Evolutionary conservation across 2,113 vertebrate genomes (phyloP).

Genomic region (Antigone vipio): DNA sequence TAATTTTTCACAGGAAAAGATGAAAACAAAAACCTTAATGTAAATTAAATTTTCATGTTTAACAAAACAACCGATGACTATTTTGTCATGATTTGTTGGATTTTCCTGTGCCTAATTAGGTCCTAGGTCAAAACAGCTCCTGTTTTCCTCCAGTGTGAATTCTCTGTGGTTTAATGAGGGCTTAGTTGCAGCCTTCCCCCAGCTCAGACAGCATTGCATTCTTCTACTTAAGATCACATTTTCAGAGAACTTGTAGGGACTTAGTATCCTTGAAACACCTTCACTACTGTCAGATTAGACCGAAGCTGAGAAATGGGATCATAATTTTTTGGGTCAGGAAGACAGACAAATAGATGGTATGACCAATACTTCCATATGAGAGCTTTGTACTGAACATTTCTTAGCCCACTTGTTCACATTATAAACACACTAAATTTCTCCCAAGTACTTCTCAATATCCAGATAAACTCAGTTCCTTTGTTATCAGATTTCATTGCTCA

Average conservation of each 20-base stretch:
- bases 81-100: neutral
- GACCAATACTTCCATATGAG: neutral
- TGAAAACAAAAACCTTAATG: neutral
- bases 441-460: neutral
- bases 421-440: neutral
- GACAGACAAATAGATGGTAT: neutral
- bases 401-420: neutral
- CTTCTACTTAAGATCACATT: neutral
- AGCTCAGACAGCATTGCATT: neutral
- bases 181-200: neutral
- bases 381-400: neutral
- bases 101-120: neutral
- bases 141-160: neutral
- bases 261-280: neutral
- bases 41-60: neutral
- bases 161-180: neutral
- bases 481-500: neutral
- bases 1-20: neutral
- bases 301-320: neutral
- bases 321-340: neutral
- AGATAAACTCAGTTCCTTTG: neutral
- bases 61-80: neutral
- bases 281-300: neutral
- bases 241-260: neutral
- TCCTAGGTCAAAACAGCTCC: neutral